Evolutionary conservation across 2,113 vertebrate species (phyloP).

Genomic region (Oncorhynchus mykiss): DNA sequence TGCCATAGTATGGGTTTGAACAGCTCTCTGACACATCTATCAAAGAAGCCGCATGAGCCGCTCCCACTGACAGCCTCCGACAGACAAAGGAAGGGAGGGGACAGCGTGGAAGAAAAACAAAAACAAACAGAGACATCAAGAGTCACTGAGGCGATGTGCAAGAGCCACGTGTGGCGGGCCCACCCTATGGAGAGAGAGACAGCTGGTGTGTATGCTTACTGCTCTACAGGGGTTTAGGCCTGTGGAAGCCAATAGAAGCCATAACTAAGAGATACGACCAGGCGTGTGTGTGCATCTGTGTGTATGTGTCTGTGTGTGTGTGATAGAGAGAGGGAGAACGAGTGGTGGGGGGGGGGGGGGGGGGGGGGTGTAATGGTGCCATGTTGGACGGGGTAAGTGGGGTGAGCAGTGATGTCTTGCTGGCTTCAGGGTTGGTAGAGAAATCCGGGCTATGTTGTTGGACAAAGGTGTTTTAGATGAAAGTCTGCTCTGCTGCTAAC

Average conservation of each 20-base stretch:
- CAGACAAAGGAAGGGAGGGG: slow-evolving; percentile 33
- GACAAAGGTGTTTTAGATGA: too few relatives aligned
- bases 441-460: not conserved
- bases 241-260: slow-evolving; percentile 32
- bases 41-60: slow-evolving; percentile 26
- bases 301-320: too few relatives aligned
- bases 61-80: slow-evolving; percentile 46
- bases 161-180: slow-evolving; percentile 57
- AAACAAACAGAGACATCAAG: slow-evolving; percentile 69
- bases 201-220: slow-evolving; percentile 66
- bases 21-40: slow-evolving; percentile 17
- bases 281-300: too few relatives aligned
- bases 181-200: slow-evolving; percentile 61
- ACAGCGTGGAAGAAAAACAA: slow-evolving; percentile 49
- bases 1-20: not conserved
- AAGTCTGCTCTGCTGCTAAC: too few relatives aligned
- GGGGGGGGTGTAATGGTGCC: not conserved
- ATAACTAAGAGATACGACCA: slow-evolving; percentile 35
- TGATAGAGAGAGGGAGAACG: slow-evolving; percentile 25
- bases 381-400: slow-evolving; percentile 49
- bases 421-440: slow-evolving; percentile 56
- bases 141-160: slow-evolving; percentile 57
- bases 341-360: too few relatives aligned
- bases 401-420: slow-evolving; percentile 60
- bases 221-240: slow-evolving; percentile 55